These are phyloP conservation scores for Microcebus griseorufus DNA, from an alignment of 2,113 vertebrate genomes.

Conservation along the genomic window DNA sequence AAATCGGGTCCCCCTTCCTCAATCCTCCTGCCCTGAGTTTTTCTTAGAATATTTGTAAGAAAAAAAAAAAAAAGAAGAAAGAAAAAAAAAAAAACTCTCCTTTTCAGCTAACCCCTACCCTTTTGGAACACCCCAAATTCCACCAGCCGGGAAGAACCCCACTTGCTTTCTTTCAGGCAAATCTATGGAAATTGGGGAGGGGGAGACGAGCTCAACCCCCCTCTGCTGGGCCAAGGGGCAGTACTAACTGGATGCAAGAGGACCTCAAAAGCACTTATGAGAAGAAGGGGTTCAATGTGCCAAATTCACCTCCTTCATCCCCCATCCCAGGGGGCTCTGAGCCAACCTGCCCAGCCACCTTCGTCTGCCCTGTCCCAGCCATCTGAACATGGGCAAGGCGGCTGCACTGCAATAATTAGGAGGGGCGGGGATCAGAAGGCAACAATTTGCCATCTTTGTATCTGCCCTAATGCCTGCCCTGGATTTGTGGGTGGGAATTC, in stretches of 20 bases:
- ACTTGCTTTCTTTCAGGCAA: slow-evolving; percentile 46
- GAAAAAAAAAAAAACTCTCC: slow-evolving; percentile 57
- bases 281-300: slow-evolving; percentile 70
- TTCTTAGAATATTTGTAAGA: slow-evolving; percentile 81
- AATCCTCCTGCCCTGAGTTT: slow-evolving; percentile 58
- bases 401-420: slow-evolving; percentile 72
- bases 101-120: slow-evolving; percentile 54
- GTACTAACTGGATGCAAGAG: slow-evolving; percentile 26
- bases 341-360: slow-evolving; percentile 68
- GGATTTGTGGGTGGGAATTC: not conserved
- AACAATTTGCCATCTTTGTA: not conserved
- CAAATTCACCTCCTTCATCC: slow-evolving; percentile 73
- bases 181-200: slow-evolving; percentile 36
- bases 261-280: slow-evolving; percentile 71
- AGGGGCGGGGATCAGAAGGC: slow-evolving; percentile 18
- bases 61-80: slow-evolving; percentile 55
- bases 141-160: slow-evolving; percentile 75
- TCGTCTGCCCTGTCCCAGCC: slow-evolving; percentile 51
- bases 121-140: slow-evolving; percentile 64
- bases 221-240: not conserved
- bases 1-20: slow-evolving; percentile 61
- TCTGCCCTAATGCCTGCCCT: slow-evolving; percentile 13
- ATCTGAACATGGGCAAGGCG: slow-evolving; percentile 46
- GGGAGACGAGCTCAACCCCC: not conserved
- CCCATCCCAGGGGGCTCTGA: slow-evolving; percentile 68